Conservation (phyloP, 2,888 invertebrate genomes). For the Melanostoma mellinum region DNA sequence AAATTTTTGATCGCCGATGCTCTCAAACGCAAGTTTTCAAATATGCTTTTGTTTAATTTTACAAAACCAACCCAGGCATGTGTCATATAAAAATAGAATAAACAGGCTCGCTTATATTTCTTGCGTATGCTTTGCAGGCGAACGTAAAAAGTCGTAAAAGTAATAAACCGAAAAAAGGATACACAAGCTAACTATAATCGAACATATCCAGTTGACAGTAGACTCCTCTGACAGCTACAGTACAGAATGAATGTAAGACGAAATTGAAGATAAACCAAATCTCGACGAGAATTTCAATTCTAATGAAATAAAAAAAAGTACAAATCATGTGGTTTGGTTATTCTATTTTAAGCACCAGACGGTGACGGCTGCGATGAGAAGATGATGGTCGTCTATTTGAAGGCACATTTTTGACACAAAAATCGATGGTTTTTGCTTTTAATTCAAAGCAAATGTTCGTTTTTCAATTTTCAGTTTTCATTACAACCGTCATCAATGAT, state of each 20-base stretch:
- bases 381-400: constrained; percentile 35
- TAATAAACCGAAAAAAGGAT: background rate
- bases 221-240: too few species aligned
- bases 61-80: constrained; percentile 27
- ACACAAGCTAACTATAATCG: too few species aligned
- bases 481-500: too few species aligned
- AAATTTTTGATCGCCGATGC: too few species aligned
- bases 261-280: constrained; percentile 41
- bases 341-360: constrained; percentile 44
- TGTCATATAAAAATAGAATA: constrained; percentile 38
- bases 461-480: too few species aligned
- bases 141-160: constrained; percentile 12
- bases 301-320: constrained; percentile 5
- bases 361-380: constrained; percentile 12
- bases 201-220: too few species aligned
- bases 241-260: constrained; percentile 14
- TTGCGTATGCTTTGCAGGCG: background rate
- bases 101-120: background rate
- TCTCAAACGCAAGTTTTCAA: too few species aligned
- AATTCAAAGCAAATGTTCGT: background rate
- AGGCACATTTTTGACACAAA: constrained; percentile 11
- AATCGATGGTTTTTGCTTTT: background rate
- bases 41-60: constrained; percentile 10
- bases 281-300: background rate
- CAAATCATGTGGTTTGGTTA: constrained; percentile 15